These are phyloP conservation scores for Desmodus rotundus DNA, from an alignment of 2,113 vertebrate genomes.

Conservation along the genomic window DNA sequence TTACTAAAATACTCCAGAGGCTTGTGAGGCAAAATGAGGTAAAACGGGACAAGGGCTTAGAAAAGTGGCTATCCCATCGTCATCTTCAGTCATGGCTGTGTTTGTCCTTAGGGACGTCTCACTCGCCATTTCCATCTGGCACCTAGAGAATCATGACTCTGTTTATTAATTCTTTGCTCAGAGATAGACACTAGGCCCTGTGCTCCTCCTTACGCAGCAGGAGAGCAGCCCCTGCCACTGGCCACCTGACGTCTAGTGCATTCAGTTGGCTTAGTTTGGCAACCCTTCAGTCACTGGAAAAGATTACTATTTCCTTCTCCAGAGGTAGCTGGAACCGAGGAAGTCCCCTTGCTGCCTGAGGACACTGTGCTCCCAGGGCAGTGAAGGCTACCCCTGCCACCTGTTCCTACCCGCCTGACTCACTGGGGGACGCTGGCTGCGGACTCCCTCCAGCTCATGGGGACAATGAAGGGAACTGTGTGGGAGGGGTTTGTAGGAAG, in stretches of 20 bases:
- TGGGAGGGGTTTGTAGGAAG: not conserved
- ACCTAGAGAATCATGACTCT: not conserved
- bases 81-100: not conserved
- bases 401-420: not conserved
- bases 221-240: fast-evolving
- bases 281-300: not conserved
- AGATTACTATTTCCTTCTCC: not conserved
- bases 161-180: not conserved
- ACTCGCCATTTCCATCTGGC: not conserved
- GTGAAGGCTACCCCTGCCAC: fast-evolving
- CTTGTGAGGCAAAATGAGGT: not conserved
- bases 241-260: not conserved
- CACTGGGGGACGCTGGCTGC: not conserved
- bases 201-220: too few species aligned
- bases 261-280: not conserved
- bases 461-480: not conserved
- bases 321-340: not conserved
- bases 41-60: not conserved
- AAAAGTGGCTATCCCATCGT: not conserved
- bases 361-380: not conserved
- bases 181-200: fast-evolving
- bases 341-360: not conserved
- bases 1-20: not conserved
- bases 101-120: not conserved
- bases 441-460: not conserved